These are phyloP conservation scores for Solea solea DNA, from an alignment of 2,113 vertebrate species.

Conservation along the genomic window DNA sequence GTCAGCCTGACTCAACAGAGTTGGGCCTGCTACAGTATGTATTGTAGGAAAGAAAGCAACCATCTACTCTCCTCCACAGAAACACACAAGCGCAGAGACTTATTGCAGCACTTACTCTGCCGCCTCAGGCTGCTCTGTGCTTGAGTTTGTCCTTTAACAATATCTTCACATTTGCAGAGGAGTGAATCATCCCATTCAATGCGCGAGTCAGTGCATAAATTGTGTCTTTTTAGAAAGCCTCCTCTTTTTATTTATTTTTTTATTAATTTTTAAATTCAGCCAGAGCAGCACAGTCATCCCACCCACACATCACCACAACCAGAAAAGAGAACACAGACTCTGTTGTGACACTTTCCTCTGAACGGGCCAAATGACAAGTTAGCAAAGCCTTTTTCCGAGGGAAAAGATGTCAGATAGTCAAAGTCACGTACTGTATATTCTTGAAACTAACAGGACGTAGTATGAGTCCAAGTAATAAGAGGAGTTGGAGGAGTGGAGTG, in stretches of 20 bases:
- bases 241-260: neutral
- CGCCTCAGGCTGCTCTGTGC: neutral
- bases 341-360: neutral
- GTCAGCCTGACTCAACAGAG: constrained; percentile 18
- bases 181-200: constrained; percentile 36
- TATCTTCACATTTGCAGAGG: constrained; percentile 7
- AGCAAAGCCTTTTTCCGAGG: neutral
- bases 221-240: constrained; percentile 19
- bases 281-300: constrained; percentile 1
- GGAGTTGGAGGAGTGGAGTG: neutral
- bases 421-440: neutral
- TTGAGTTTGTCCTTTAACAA: constrained; percentile 24
- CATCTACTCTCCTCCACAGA: neutral
- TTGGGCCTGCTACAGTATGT: neutral
- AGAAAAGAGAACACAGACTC: neutral
- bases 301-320: neutral
- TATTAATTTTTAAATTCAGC: neutral
- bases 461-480: neutral
- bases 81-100: constrained; percentile 9
- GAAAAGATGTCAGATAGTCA: neutral
- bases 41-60: neutral
- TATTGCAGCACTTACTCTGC: neutral
- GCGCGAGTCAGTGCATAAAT: constrained; percentile 8
- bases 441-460: neutral
- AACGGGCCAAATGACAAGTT: neutral